phyloP scores from a whole-genome alignment of 2,113 vertebrate species.

The Aspiorhynchus laticeps region DNA sequence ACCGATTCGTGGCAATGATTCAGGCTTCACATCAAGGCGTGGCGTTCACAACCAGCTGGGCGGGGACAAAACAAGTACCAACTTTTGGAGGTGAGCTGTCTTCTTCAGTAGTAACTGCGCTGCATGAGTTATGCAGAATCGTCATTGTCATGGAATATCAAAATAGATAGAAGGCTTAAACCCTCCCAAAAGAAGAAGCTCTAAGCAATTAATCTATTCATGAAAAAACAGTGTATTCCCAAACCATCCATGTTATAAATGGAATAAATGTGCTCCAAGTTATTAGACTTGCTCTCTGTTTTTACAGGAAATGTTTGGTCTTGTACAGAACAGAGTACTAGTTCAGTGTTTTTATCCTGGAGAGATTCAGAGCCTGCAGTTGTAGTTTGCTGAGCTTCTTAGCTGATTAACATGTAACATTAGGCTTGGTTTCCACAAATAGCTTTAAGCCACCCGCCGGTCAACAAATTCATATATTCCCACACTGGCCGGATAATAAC shows the following conservation, averaged over 20 bases:
- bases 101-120: background rate
- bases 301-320: background rate
- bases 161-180: background rate
- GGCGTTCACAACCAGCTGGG: constrained; percentile 42
- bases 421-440: constrained; percentile 66
- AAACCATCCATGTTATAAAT: background rate
- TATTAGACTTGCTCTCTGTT: constrained; percentile 3
- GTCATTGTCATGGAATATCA: background rate
- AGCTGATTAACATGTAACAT: constrained; percentile 69
- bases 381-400: constrained; percentile 61
- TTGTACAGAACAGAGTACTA: background rate
- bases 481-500: background rate
- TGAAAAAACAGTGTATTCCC: background rate
- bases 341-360: constrained; percentile 34
- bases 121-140: background rate
- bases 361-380: constrained; percentile 1
- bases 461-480: constrained; percentile 7
- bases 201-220: background rate
- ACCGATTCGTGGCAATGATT: background rate
- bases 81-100: background rate
- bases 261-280: background rate
- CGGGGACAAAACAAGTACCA: background rate
- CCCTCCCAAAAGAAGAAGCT: background rate
- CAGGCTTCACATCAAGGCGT: too few species aligned
- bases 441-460: constrained; percentile 40